Evolutionary conservation across 2,113 vertebrate species (phyloP).

Genomic region (Baryphthengus martii): DNA sequence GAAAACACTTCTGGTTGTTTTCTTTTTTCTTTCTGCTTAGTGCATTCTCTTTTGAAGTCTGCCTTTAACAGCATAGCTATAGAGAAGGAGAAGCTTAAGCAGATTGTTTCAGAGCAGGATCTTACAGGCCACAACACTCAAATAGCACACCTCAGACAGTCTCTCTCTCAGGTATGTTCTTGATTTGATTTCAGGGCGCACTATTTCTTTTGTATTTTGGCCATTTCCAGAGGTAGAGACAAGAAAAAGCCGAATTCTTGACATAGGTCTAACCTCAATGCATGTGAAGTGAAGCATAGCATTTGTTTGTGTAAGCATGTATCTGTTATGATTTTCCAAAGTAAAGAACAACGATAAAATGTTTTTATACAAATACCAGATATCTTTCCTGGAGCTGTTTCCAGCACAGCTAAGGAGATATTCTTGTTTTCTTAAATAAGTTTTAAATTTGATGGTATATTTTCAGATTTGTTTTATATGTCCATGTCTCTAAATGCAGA

Average conservation of each 20-base stretch:
- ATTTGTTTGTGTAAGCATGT: background rate
- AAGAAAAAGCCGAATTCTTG: background rate
- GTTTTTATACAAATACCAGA: background rate
- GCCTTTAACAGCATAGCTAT: slow-evolving; percentile 99
- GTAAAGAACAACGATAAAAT: background rate
- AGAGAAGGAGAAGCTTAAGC: slow-evolving; percentile 98
- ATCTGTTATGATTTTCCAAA: background rate
- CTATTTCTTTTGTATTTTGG: background rate
- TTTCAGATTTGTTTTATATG: background rate
- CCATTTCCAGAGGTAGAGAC: background rate
- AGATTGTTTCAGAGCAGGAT: slow-evolving; percentile 92
- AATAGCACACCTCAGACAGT: slow-evolving; percentile 90
- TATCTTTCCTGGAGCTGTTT: background rate
- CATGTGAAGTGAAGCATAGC: background rate
- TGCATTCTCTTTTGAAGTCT: slow-evolving; percentile 96
- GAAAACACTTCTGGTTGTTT: background rate
- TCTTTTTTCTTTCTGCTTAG: slow-evolving; percentile 66
- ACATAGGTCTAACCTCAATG: background rate
- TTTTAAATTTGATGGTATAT: background rate
- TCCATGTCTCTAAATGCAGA: background rate
- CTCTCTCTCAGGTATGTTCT: slow-evolving; percentile 90
- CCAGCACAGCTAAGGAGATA: background rate
- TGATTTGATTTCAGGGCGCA: background rate
- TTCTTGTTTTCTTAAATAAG: background rate
- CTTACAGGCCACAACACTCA: slow-evolving; percentile 85